Evolutionary conservation across 2,113 vertebrate species (phyloP).

Genomic region (Struthidea cinerea): DNA sequence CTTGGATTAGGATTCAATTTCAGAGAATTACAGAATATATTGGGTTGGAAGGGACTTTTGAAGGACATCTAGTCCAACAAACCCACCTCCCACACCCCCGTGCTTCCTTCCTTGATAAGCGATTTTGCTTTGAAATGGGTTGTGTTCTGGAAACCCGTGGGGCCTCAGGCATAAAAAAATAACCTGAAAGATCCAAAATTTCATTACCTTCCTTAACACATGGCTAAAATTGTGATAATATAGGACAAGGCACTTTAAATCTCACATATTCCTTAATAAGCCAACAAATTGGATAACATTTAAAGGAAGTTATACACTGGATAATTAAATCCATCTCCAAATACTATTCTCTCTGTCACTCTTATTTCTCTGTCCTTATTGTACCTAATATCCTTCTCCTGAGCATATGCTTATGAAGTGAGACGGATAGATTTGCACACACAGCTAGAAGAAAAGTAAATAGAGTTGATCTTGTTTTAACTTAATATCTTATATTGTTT

Average conservation of each 20-base stretch:
- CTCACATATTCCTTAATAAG: neutral
- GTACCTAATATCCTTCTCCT: neutral
- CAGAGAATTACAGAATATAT: neutral
- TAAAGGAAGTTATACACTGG: neutral
- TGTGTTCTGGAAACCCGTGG: neutral
- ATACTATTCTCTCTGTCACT: neutral
- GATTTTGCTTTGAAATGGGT: neutral
- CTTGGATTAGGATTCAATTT: neutral
- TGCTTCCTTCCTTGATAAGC: neutral
- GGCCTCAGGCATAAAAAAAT: neutral
- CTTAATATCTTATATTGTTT: neutral
- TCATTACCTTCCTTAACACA: neutral
- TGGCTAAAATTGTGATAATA: neutral
- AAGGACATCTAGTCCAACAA: neutral
- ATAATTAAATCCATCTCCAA: neutral
- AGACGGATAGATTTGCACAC: neutral
- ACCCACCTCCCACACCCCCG: accelerated
- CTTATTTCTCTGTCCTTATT: neutral
- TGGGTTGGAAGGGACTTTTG: neutral
- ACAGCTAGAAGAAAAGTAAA: neutral
- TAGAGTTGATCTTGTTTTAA: neutral
- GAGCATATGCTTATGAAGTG: neutral
- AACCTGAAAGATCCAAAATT: neutral
- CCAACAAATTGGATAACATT: neutral
- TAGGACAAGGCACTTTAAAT: neutral